A percentile compares a stretch with the other conserved stretches of the same genome.
Evolutionary conservation across 2,888 invertebrate genomes (phyloP).

Genomic region (Marasmarcha lunaedactyla): DNA sequence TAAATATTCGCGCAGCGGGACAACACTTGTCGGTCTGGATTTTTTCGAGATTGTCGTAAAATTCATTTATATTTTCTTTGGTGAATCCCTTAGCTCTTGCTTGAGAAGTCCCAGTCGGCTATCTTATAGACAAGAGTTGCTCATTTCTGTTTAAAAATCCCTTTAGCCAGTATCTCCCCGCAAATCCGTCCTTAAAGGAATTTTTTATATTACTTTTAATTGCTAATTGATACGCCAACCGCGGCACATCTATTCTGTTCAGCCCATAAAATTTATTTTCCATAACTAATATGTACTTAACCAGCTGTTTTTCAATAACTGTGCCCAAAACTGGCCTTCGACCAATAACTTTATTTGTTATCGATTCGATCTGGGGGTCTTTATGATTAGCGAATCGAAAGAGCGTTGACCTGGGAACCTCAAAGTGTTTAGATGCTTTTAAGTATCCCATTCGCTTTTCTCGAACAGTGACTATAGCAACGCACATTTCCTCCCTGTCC

Average conservation of each 20-base stretch:
- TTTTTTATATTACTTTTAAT: constrained; percentile 9
- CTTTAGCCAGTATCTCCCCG: constrained; percentile 14
- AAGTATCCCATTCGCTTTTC: constrained; percentile 11
- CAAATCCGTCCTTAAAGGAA: constrained; percentile 8
- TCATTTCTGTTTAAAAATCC: constrained; percentile 13
- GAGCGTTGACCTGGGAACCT: constrained; percentile 11
- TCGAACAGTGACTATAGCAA: constrained; percentile 9
- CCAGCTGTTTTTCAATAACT: constrained; percentile 8
- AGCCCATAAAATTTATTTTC: constrained; percentile 11
- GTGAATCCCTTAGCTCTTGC: constrained; percentile 14
- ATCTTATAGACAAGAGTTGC: constrained; percentile 9
- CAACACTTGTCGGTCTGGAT: background rate
- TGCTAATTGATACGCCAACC: constrained; percentile 12
- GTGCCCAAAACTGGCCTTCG: constrained; percentile 7
- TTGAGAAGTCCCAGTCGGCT: too few relatives aligned
- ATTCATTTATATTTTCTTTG: constrained; percentile 14
- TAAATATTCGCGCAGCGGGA: background rate
- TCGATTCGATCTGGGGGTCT: background rate
- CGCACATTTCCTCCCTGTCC: constrained; percentile 5
- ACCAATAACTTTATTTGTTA: constrained; percentile 6
- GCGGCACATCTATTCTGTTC: constrained; percentile 8
- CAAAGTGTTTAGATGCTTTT: constrained; percentile 9
- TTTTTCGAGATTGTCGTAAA: constrained; percentile 10
- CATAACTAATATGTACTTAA: constrained; percentile 8
- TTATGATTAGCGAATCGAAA: constrained; percentile 4